Conservation (phyloP, 2,113 vertebrate genomes). For the Microcebus lehilahytsara region DNA sequence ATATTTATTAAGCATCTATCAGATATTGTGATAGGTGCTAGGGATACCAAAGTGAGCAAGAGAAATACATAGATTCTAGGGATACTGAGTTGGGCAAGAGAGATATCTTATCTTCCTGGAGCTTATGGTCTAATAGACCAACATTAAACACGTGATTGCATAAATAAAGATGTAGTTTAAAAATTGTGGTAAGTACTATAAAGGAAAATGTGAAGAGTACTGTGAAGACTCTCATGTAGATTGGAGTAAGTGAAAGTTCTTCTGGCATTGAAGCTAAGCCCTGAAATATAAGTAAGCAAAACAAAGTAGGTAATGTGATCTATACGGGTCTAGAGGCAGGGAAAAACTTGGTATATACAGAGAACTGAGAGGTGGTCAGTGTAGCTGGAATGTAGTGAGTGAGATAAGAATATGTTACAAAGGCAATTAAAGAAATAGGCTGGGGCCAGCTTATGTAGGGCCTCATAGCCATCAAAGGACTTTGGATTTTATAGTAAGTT, state of each 20-base stretch:
- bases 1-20: background rate
- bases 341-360: background rate
- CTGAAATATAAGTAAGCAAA: background rate
- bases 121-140: background rate
- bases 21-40: background rate
- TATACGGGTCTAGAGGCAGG: background rate
- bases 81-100: background rate
- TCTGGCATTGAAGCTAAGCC: background rate
- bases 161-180: background rate
- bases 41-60: too few species aligned
- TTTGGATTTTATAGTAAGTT: conserved; percentile 8
- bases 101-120: background rate
- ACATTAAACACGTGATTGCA: background rate
- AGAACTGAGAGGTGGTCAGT: background rate
- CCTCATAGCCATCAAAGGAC: background rate
- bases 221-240: background rate
- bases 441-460: background rate
- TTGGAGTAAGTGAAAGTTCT: background rate
- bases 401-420: background rate
- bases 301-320: background rate
- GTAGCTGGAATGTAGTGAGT: background rate
- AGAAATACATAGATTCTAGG: background rate
- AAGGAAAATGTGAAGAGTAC: background rate
- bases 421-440: background rate
- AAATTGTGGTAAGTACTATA: background rate